These are phyloP conservation scores for Spilogale gracilis DNA, from an alignment of 2,113 vertebrate genomes.

Conservation along the genomic window DNA sequence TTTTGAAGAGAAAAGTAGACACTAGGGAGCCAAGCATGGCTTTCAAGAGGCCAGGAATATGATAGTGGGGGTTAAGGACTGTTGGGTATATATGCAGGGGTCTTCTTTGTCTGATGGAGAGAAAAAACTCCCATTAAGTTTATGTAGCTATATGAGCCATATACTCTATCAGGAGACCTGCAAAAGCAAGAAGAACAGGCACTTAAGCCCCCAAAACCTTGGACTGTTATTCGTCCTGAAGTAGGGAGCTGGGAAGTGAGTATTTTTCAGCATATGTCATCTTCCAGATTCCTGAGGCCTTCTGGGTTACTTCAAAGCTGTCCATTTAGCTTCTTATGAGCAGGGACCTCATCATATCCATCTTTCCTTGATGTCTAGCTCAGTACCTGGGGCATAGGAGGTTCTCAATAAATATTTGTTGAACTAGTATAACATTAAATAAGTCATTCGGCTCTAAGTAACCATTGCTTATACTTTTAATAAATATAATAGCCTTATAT, in stretches of 20 bases:
- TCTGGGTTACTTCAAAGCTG: conserved; percentile 70
- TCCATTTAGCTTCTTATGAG: conserved; percentile 47
- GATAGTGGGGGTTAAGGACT: not conserved
- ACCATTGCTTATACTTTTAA: conserved; percentile 71
- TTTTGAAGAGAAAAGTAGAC: not conserved
- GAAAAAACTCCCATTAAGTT: not conserved
- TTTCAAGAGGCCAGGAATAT: not conserved
- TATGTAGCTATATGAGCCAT: not conserved
- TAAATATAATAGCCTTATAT: conserved; percentile 75
- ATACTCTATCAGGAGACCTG: not conserved
- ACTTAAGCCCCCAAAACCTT: not conserved
- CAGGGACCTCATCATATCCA: conserved; percentile 23
- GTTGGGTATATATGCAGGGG: not conserved
- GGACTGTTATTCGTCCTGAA: not conserved
- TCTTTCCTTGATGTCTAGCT: conserved; percentile 65
- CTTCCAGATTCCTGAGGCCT: conserved; percentile 48
- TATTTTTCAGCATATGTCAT: conserved; percentile 29
- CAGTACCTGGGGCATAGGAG: conserved; percentile 61
- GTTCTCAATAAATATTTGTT: conserved; percentile 77
- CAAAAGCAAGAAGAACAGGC: conserved; percentile 3
- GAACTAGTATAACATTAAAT: conserved; percentile 77
- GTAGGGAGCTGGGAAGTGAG: not conserved
- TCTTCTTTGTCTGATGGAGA: not conserved
- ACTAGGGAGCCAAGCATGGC: not conserved
- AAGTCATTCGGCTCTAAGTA: conserved; percentile 75